Evolutionary conservation across 2,888 invertebrate species (phyloP), one percentile per base, ranked within the genome.

Genomic region (Amaurobius ferox): DNA sequence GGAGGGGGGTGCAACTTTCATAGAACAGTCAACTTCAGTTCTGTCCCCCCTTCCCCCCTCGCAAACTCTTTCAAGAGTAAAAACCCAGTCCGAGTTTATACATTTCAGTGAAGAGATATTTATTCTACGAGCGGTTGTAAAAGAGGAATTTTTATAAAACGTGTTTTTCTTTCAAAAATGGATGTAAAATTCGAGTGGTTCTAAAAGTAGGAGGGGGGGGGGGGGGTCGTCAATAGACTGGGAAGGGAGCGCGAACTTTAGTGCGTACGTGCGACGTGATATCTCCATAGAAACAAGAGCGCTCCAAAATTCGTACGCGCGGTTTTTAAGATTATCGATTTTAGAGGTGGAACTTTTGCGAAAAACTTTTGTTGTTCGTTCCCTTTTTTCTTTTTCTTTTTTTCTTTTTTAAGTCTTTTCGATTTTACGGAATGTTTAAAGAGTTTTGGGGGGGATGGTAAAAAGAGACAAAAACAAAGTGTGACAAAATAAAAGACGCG

Each of bases 321-420:
- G 83, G 83, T 85, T 85, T 85, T 85, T 85, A 85, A 85, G 83
- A 72, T 71, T 83, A 83, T 77, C 68, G 83, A 83, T 85, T 66
- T 72, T 61, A 55, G 55, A 9, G 23, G 55, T 19, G 19, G 29
- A 83, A 83, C 76, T 83, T 83, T 76, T 76, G 68, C 62, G 23
- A 23, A 71, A 70, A 83, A 76, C 76, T 83, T 76, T 79, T 79
- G 71, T 79, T 79, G 64, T 64, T 70, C 35, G 13, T 29, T 61
- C 35, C 11, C n/a, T 30, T 32, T 16, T 16, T 29, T 30, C 26
- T 29, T 40, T 48, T 66, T 28, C 68, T 68, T 68, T 19, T 30
- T 19, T 28, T 28, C 39, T 30, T 78, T 13, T 70, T 23, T 23
- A 5, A 19, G 55, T 32, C 32, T 66, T 66, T 81, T 74, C 74